Evolutionary conservation across 64 coral and sea anemone genomes (phyloP).

Genomic region (Stichodactyla mertensii): DNA sequence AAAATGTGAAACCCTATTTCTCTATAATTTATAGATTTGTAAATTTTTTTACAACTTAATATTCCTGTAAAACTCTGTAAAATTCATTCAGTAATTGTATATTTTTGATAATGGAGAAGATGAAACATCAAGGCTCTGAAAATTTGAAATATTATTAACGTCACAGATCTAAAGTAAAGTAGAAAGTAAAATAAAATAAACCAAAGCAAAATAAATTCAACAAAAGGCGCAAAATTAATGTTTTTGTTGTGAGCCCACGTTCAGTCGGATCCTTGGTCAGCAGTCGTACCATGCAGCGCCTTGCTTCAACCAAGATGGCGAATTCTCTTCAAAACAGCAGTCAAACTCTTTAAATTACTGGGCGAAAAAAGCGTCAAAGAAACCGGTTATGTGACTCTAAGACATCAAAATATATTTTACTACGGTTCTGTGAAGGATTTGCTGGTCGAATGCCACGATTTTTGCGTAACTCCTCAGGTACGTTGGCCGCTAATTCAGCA

Average conservation of each 20-base stretch:
- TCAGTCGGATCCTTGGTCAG: not conserved
- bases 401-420: not conserved
- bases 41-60: no score
- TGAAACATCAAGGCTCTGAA: no score
- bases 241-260: not conserved
- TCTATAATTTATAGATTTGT: no score
- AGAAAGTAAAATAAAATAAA: not conserved
- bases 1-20: no score
- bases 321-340: not conserved
- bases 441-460: constrained; percentile 62
- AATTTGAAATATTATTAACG: no score
- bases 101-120: no score
- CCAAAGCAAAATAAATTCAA: not conserved
- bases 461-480: constrained; percentile 42
- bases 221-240: not conserved
- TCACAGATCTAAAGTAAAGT: no score
- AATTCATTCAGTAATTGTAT: no score
- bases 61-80: no score
- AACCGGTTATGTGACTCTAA: not conserved
- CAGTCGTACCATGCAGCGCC: constrained; percentile 20
- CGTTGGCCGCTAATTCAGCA: not conserved
- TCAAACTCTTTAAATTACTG: not conserved
- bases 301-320: constrained; percentile 13
- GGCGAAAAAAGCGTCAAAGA: not conserved
- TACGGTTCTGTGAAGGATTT: not conserved